A percentile compares a stretch with the other conserved stretches of the same genome.
Conservation (phyloP, 2,113 vertebrate species). For the Aspidoscelis tigris region DNA sequence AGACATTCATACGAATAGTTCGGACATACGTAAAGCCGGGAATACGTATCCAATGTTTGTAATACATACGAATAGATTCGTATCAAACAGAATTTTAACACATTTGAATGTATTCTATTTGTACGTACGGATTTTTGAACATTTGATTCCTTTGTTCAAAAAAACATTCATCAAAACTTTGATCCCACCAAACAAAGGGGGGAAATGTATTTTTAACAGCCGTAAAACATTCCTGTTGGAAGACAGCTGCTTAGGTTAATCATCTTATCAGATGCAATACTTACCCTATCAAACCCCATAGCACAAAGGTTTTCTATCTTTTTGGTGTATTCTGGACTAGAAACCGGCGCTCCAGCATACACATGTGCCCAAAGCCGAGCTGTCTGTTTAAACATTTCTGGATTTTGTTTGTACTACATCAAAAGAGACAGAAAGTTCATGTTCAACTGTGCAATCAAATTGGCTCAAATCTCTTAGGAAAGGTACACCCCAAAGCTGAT, state of each 20-base stretch:
- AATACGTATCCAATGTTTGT: too few species aligned
- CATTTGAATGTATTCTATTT: too few species aligned
- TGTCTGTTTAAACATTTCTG: slow-evolving; percentile 99
- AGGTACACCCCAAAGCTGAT: neutral
- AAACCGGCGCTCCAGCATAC: slow-evolving; percentile 93
- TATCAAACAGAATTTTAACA: too few species aligned
- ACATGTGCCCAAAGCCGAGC: slow-evolving; percentile 96
- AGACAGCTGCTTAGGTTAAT: neutral
- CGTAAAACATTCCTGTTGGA: neutral
- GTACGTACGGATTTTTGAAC: too few species aligned
- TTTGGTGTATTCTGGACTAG: slow-evolving; percentile 95
- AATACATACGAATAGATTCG: too few species aligned
- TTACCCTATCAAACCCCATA: slow-evolving; percentile 99
- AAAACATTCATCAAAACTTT: neutral
- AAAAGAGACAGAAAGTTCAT: slow-evolving; percentile 17
- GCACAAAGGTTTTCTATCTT: slow-evolving; percentile 99
- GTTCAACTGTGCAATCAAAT: neutral
- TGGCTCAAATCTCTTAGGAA: neutral
- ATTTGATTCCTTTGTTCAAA: too few species aligned
- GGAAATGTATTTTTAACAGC: neutral
- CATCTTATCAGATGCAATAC: slow-evolving; percentile 48
- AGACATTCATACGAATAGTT: too few species aligned
- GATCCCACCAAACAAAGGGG: neutral
- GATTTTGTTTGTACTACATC: slow-evolving; percentile 97
- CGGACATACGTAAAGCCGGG: too few species aligned